These are phyloP conservation scores for Psittacara wagleri DNA, from an alignment of 2,113 vertebrate species.

Conservation along the genomic window DNA sequence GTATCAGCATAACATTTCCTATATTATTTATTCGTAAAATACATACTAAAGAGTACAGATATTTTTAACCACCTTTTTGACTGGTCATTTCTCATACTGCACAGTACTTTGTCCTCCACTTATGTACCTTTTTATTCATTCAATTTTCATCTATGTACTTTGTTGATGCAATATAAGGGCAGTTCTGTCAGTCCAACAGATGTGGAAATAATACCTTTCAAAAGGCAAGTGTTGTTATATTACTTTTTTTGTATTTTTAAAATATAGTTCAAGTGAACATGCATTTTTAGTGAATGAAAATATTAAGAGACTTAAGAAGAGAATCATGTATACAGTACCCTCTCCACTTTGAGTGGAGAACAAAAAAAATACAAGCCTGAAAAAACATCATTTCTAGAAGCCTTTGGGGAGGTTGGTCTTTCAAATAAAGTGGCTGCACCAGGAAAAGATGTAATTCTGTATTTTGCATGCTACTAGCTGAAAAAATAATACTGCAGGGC, in stretches of 20 bases:
- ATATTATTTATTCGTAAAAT: background rate
- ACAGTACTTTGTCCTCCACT: background rate
- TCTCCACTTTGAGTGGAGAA: background rate
- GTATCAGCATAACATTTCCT: accelerated
- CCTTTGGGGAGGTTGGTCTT: background rate
- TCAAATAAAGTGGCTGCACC: background rate
- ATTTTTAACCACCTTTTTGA: background rate
- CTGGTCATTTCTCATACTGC: background rate
- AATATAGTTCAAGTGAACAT: background rate
- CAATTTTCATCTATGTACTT: background rate
- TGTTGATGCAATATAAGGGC: accelerated
- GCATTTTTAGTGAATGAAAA: background rate
- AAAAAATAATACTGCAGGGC: background rate
- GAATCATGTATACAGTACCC: background rate
- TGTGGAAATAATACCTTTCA: background rate
- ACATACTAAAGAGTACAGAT: background rate
- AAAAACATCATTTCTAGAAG: background rate
- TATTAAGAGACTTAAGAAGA: background rate
- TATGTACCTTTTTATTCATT: background rate
- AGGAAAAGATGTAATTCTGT: background rate
- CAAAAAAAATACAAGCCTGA: background rate
- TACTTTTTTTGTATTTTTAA: background rate
- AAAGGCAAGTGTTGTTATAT: background rate
- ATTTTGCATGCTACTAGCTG: background rate
- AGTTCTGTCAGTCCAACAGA: background rate